These are phyloP conservation scores for Eremobia ochroleuca DNA, from an alignment of 2,888 invertebrate species.

Conservation along the genomic window DNA sequence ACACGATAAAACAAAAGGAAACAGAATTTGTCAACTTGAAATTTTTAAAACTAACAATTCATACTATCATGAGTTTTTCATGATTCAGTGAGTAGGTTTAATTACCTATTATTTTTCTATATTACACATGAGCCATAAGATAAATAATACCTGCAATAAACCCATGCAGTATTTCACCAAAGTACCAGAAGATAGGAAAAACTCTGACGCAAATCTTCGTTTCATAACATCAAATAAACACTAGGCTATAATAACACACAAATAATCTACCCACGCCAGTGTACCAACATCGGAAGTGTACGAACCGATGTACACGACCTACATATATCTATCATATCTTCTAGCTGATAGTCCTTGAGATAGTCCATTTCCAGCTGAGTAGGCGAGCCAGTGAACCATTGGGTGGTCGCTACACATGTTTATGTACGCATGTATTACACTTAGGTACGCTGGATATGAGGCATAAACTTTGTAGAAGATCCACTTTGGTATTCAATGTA, in stretches of 20 bases:
- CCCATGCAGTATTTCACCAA: background rate
- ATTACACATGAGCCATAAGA: background rate
- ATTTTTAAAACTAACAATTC: background rate
- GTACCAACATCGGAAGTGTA: slow-evolving; percentile 7
- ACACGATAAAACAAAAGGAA: too few species aligned
- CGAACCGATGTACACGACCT: background rate
- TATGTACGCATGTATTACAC: slow-evolving; percentile 38
- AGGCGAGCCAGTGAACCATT: slow-evolving; percentile 62
- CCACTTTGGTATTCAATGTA: background rate
- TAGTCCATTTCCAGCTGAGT: slow-evolving; percentile 59
- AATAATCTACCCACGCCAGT: slow-evolving; percentile 3
- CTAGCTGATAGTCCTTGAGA: slow-evolving; percentile 62
- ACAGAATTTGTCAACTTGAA: background rate
- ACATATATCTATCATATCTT: slow-evolving; percentile 28
- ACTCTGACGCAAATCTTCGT: background rate
- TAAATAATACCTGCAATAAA: background rate
- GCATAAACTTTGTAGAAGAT: background rate
- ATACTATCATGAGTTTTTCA: background rate
- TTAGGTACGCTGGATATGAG: background rate
- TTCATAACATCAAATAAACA: background rate
- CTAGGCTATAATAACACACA: background rate
- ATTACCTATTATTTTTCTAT: background rate
- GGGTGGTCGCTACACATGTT: slow-evolving; percentile 33
- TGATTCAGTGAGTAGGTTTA: background rate
- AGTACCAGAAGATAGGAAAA: background rate